phyloP scores from a whole-genome alignment of 2,797 vertebrate genomes.

The Takifugu rubripes region DNA sequence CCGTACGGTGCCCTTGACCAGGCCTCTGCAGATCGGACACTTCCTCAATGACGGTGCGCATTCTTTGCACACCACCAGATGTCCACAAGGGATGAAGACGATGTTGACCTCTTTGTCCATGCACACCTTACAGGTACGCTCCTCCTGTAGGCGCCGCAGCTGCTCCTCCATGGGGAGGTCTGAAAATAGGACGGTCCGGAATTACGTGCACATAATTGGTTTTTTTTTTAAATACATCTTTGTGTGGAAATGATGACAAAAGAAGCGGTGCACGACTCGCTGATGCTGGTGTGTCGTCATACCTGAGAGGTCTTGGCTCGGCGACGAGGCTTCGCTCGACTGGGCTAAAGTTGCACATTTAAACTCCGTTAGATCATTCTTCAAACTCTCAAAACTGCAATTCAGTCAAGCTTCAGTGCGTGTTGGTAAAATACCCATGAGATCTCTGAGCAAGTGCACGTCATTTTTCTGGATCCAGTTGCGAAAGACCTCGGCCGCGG shows the following conservation, averaged over 20 bases:
- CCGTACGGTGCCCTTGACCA: conserved; percentile 95
- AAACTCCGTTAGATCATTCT: conserved; percentile 38
- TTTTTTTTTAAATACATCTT: background rate
- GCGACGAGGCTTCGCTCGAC: conserved; percentile 80
- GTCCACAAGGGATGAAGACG: conserved; percentile 97
- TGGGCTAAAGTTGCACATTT: conserved; percentile 71
- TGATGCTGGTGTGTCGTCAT: conserved; percentile 24
- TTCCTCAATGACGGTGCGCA: conserved; percentile 93
- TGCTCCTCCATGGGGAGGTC: conserved; percentile 97
- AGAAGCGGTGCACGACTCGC: background rate
- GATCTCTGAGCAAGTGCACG: conserved; percentile 85
- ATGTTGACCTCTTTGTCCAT: conserved; percentile 99
- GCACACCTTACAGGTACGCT: conserved; percentile 97
- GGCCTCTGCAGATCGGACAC: conserved; percentile 95
- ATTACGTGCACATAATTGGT: background rate
- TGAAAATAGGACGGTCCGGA: conserved; percentile 43
- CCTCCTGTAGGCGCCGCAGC: conserved; percentile 90
- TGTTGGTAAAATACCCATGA: conserved; percentile 81
- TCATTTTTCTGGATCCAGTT: conserved; percentile 91
- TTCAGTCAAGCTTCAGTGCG: background rate
- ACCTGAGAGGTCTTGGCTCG: conserved; percentile 84
- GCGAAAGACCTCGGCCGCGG: conserved; percentile 89
- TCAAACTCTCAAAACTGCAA: background rate
- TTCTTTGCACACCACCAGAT: conserved; percentile 96
- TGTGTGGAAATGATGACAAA: background rate